phyloP scores from a whole-genome alignment of 2,888 invertebrate species.

The Melinopterus prodromus region DNA sequence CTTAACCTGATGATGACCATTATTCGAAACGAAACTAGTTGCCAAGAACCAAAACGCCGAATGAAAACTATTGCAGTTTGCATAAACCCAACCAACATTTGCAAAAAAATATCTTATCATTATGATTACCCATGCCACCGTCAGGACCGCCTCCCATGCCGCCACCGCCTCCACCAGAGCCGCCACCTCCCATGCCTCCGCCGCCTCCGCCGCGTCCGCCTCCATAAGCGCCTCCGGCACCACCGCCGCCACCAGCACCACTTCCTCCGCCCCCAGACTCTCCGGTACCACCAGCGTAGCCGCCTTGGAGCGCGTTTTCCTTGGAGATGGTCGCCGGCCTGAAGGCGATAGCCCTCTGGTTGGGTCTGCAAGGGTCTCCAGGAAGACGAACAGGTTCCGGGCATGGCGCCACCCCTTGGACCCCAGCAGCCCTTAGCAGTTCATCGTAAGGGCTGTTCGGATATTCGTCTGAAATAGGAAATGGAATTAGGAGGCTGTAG shows the following conservation, averaged over 20 bases:
- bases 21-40: no score
- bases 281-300: constrained; percentile 24
- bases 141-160: constrained; percentile 30
- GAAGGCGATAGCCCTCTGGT: constrained; percentile 58
- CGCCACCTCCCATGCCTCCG: constrained; percentile 25
- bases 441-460: constrained; percentile 68
- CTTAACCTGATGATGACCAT: no score
- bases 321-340: constrained; percentile 49
- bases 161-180: constrained; percentile 45
- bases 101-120: background rate
- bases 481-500: background rate
- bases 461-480: constrained; percentile 54
- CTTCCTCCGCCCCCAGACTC: constrained; percentile 29
- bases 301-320: constrained; percentile 30
- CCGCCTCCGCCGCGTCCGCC: constrained; percentile 24
- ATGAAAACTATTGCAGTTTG: background rate
- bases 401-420: constrained; percentile 64
- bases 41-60: no score
- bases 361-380: constrained; percentile 67
- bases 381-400: constrained; percentile 67
- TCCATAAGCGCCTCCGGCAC: constrained; percentile 49
- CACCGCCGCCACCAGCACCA: constrained; percentile 41
- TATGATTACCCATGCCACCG: background rate
- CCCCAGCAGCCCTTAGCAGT: constrained; percentile 65
- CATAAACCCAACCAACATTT: background rate